Percentiles rank a stretch among this genome's conserved stretches.
Evolutionary conservation across 2,113 vertebrate species (phyloP).

Genomic region (Actenoides hombroni): DNA sequence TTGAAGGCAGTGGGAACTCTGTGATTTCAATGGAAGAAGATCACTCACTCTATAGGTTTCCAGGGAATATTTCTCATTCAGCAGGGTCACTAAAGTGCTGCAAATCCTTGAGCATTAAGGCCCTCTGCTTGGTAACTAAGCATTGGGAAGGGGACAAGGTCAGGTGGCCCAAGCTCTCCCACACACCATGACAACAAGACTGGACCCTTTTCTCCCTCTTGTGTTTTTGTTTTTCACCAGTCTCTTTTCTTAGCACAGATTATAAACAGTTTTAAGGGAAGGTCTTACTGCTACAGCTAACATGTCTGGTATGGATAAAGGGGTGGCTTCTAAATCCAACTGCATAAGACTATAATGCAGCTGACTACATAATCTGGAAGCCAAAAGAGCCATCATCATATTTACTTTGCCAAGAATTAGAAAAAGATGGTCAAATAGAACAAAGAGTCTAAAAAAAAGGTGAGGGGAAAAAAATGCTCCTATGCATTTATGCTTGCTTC

Average conservation of each 20-base stretch:
- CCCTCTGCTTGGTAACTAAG: background rate
- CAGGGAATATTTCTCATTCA: background rate
- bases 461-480: background rate
- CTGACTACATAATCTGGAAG: background rate
- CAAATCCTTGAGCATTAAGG: background rate
- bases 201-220: background rate
- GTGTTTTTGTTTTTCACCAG: background rate
- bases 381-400: background rate
- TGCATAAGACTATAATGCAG: background rate
- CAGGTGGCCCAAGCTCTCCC: background rate
- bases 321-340: background rate
- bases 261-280: background rate
- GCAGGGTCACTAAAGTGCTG: background rate
- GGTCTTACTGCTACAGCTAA: background rate
- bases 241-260: background rate
- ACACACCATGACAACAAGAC: background rate
- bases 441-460: background rate
- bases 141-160: fast-evolving
- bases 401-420: background rate
- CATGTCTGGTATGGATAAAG: fast-evolving
- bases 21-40: background rate
- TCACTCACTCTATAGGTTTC: background rate
- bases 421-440: background rate
- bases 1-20: background rate
- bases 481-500: background rate